phyloP scores from a whole-genome alignment of 2,797 vertebrate species.

The Scomberomorus guttatus region DNA sequence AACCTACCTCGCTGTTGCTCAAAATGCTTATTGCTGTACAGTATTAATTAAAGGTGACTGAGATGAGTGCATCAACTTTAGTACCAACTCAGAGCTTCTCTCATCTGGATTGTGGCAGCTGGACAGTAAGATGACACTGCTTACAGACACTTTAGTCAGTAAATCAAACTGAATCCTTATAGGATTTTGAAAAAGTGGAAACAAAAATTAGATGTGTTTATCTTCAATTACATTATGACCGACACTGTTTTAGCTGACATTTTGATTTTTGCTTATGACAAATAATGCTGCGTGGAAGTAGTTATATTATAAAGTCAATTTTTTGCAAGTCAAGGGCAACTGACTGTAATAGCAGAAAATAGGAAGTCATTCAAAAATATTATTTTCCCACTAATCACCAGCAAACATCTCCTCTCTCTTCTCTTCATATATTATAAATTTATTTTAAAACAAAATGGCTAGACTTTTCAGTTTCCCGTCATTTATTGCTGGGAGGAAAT shows the following conservation, averaged over 20 bases:
- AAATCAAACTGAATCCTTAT: constrained; percentile 5
- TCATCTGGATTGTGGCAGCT: constrained; percentile 15
- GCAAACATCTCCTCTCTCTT: constrained; percentile 13
- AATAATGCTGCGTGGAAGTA: constrained; percentile 27
- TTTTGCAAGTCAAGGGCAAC: constrained; percentile 15
- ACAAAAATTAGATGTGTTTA: constrained; percentile 23
- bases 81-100: neutral
- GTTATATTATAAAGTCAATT: constrained; percentile 10
- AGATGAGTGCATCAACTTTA: neutral
- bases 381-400: constrained; percentile 51
- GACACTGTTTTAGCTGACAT: constrained; percentile 23
- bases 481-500: constrained; percentile 61
- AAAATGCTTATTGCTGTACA: neutral
- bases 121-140: constrained; percentile 3
- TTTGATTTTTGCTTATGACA: constrained; percentile 25
- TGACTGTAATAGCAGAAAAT: constrained; percentile 51
- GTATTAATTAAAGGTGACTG: neutral
- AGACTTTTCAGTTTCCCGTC: constrained; percentile 40
- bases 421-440: constrained; percentile 22
- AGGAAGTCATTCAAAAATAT: constrained; percentile 37
- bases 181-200: neutral
- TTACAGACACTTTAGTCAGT: constrained; percentile 9
- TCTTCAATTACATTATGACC: constrained; percentile 28
- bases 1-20: neutral
- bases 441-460: constrained; percentile 41